Conservation (phyloP, 2,797 vertebrate genomes). For the Choloepus didactylus region DNA sequence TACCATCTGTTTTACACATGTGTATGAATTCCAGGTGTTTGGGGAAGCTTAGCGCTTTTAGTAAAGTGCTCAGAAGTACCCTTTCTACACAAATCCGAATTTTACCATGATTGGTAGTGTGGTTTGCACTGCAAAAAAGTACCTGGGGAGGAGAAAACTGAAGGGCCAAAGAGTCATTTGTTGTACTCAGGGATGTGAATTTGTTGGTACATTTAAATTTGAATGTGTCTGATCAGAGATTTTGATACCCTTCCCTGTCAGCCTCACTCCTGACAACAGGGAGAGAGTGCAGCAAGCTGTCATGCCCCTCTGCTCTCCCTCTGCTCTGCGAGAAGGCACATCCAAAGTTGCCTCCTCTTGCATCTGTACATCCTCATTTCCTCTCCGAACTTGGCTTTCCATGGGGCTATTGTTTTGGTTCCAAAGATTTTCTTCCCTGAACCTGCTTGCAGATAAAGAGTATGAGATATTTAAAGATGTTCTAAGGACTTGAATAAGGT, state of each 20-base stretch:
- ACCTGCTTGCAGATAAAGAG: background rate
- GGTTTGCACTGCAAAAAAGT: background rate
- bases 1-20: background rate
- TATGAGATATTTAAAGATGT: background rate
- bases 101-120: accelerated
- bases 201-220: background rate
- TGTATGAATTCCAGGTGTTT: background rate
- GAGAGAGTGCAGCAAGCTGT: no score
- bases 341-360: background rate
- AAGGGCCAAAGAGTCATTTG: accelerated
- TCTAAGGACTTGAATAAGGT: background rate
- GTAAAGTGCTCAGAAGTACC: background rate
- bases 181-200: background rate
- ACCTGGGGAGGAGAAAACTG: no score
- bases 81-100: background rate
- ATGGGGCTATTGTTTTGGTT: background rate
- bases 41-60: background rate
- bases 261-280: background rate
- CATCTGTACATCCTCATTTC: background rate
- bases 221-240: background rate
- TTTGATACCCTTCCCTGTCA: background rate
- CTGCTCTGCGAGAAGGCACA: accelerated
- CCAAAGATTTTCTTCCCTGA: background rate
- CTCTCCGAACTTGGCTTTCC: background rate
- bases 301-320: background rate